phyloP scores from a whole-genome alignment of 2,888 invertebrate species.

The Aleiodes alternator region DNA sequence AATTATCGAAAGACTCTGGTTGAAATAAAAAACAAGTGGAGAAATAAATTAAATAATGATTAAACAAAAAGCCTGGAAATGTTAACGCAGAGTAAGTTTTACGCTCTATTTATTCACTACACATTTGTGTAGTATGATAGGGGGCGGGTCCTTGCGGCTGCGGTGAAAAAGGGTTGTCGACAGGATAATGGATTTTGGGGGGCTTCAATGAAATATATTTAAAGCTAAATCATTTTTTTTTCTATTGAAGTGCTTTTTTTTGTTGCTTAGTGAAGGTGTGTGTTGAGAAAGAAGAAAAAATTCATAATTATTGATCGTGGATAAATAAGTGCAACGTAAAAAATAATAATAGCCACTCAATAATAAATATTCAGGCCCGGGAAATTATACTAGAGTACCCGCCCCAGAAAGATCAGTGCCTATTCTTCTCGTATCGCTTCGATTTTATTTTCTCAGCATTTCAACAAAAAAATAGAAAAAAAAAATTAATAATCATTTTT shows the following conservation, averaged over 20 bases:
- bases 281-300: constrained; percentile 3
- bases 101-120: constrained; percentile 73
- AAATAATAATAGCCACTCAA: constrained; percentile 16
- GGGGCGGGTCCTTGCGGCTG: constrained; percentile 67
- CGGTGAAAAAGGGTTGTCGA: constrained; percentile 49
- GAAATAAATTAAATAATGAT: background rate
- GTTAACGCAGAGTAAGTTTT: constrained; percentile 73
- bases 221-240: constrained; percentile 13
- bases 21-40: background rate
- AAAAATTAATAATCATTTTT: constrained; percentile 9
- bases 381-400: constrained; percentile 56
- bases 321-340: constrained; percentile 2
- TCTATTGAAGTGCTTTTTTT: constrained; percentile 22
- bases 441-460: constrained; percentile 22
- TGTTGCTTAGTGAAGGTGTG: constrained; percentile 44
- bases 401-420: constrained; percentile 61
- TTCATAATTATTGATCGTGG: background rate
- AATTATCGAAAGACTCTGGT: background rate
- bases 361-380: constrained; percentile 43
- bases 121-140: constrained; percentile 72
- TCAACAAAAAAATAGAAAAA: background rate
- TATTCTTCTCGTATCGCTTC: constrained; percentile 55
- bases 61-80: constrained; percentile 56
- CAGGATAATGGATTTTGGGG: constrained; percentile 48
- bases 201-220: constrained; percentile 2